Evolutionary conservation across 2,888 invertebrate genomes (phyloP), one percentile per base, ranked within the genome.

Genomic region (Epinotia bilunana): DNA sequence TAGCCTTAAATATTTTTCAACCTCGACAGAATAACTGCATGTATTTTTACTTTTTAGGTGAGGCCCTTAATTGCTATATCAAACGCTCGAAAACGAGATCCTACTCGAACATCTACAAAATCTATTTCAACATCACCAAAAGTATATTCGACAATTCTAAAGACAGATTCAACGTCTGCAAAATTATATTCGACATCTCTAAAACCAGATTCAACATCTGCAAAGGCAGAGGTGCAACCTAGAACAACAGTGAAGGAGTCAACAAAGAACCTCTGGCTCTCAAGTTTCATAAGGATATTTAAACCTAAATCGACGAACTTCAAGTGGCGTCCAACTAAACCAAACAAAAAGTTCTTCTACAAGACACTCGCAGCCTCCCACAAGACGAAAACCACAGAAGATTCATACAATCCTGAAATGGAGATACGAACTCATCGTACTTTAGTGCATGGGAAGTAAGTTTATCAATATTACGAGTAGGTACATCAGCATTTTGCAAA

Each of bases 261-360:
- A 65, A 28, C 65, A 2, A 43, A 0, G n/a, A 49, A 23, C 49
- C n/a, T 5, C 18, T 65, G 11, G 53, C 28, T 1, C 5, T 11
- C n/a, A n/a, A 53, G 18, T 53, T 12, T 33, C n/a, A 53, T 65
- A 12, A 28, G 53, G 53, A 4, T 33, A n/a, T 65, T 65, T 6
- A 11, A n/a, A 12, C 65, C 28, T n/a, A 33, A 65, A 33, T 53
- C 65, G 12, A 28, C 23, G 12, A 6, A 18, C 18, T 0, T 13
- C 5, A 53, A 65, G 53, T 65, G 65, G 65, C 49, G 53, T 1
- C 33, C 65, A 18, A 65, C 65, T n/a, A 65, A 18, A n/a, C 53
- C 65, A 16, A n/a, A 53, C 53, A n/a, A n/a, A 55, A 53, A 2
- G 2, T 65, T 65, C 5, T 65, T 53, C 53, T 65, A 53, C 28